These are phyloP conservation scores for Lordiphosa mommai DNA, from an alignment of 1,140 invertebrate species.

Conservation along the genomic window DNA sequence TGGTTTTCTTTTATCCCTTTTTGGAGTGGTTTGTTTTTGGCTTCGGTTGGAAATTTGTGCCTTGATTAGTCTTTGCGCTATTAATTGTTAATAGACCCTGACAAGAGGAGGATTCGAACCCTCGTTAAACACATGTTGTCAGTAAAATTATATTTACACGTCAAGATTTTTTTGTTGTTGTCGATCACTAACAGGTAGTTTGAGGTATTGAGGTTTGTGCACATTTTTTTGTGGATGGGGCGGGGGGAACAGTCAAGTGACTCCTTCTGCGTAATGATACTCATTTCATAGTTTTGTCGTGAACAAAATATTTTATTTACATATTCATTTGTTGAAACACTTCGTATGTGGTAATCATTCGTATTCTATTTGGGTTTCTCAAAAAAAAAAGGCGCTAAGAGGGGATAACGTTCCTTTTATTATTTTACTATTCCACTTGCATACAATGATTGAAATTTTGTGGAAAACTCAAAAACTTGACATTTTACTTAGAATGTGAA, in stretches of 20 bases:
- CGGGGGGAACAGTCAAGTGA: no score
- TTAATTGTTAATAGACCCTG: conserved; percentile 52
- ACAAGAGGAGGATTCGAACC: conserved; percentile 50
- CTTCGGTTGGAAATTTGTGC: conserved; percentile 40
- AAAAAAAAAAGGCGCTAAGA: no score
- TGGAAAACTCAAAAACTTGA: no score
- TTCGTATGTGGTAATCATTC: conserved; percentile 18
- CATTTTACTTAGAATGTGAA: no score
- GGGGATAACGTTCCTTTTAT: no score
- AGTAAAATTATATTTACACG: conserved; percentile 37
- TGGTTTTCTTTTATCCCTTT: conserved; percentile 25
- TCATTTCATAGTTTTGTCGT: no score
- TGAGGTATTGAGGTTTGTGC: not conserved
- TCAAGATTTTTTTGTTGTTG: conserved; percentile 30
- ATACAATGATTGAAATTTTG: no score
- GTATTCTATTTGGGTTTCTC: conserved; percentile 8
- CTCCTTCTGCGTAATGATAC: no score
- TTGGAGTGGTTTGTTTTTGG: conserved; percentile 38
- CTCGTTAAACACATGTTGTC: conserved; percentile 74
- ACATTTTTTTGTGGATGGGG: not conserved
- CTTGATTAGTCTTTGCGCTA: conserved; percentile 55
- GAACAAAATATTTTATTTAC: conserved; percentile 22
- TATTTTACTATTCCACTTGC: conserved; percentile 2
- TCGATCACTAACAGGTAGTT: conserved; percentile 28
- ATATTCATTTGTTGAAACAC: conserved; percentile 20